Conservation (phyloP, 1,140 invertebrate species). For the Homalodisca vitripennis region DNA sequence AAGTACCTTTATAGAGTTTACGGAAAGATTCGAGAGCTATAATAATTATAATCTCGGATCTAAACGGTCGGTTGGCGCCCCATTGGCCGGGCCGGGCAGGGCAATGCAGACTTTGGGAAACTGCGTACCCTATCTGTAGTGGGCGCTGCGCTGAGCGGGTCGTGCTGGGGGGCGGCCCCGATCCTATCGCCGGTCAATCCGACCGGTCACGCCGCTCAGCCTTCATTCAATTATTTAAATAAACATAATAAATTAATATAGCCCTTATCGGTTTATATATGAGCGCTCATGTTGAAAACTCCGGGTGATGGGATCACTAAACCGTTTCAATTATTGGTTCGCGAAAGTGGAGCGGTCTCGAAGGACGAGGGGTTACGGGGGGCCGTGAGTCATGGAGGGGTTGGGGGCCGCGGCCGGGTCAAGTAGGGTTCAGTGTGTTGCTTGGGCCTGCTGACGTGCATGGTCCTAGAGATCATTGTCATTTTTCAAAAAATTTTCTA, state of each 20-base stretch:
- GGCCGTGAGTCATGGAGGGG: too few species aligned
- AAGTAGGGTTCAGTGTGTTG: too few species aligned
- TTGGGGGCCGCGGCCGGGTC: too few species aligned
- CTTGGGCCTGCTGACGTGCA: too few species aligned
- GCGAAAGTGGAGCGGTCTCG: conserved; percentile 16
- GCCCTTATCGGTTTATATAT: conserved; percentile 9
- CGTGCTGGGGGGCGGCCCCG: not conserved
- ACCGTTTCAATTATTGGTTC: conserved; percentile 1
- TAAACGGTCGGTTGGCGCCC: not conserved
- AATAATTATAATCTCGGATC: conserved; percentile 6
- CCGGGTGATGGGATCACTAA: not conserved
- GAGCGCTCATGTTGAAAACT: conserved; percentile 11
- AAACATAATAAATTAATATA: conserved; percentile 26
- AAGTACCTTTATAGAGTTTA: not conserved
- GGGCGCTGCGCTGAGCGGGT: too few species aligned
- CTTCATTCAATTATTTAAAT: conserved; percentile 26
- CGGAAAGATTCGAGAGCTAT: not conserved
- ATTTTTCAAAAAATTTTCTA: too few species aligned
- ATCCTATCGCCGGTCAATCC: conserved; percentile 13
- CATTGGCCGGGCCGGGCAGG: not conserved
- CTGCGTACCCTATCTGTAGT: too few species aligned
- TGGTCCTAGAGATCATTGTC: too few species aligned
- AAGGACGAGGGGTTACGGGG: too few species aligned
- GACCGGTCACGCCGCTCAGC: not conserved
- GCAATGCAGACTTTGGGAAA: too few species aligned